Evolutionary conservation across 2,797 vertebrate species (phyloP).

Genomic region (Rhinatrema bivittatum): DNA sequence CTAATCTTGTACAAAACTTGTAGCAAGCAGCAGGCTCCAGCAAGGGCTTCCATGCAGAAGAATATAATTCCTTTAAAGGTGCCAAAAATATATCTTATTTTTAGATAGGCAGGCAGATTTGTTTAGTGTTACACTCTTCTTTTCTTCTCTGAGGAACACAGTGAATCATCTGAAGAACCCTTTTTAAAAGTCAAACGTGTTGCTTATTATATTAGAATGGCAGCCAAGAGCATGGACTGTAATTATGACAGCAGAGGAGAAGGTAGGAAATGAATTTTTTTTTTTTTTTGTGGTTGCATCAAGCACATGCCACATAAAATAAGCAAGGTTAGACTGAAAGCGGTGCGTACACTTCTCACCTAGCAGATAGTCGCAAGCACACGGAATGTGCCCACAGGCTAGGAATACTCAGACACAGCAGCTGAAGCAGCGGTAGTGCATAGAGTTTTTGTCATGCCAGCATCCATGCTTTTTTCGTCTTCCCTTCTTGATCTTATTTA

Average conservation of each 20-base stretch:
- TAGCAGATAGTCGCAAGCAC: too few relatives aligned
- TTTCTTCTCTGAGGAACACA: conserved; percentile 6
- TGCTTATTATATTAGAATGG: conserved; percentile 12
- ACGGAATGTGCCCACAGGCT: too few relatives aligned
- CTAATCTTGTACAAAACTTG: conserved; percentile 24
- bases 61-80: conserved; percentile 19
- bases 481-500: too few relatives aligned
- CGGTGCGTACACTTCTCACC: fast-evolving
- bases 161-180: conserved; percentile 31
- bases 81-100: conserved; percentile 30
- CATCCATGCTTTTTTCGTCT: too few relatives aligned
- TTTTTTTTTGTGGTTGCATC: too few relatives aligned
- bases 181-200: conserved; percentile 13
- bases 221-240: neutral
- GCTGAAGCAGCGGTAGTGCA: too few relatives aligned
- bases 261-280: too few relatives aligned
- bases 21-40: conserved; percentile 24
- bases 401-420: too few relatives aligned
- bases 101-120: conserved; percentile 31
- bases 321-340: neutral
- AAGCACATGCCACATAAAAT: too few relatives aligned
- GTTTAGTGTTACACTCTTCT: conserved; percentile 7
- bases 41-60: conserved; percentile 16
- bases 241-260: neutral
- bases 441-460: too few relatives aligned